Evolutionary conservation across 2,797 vertebrate genomes (phyloP), one percentile per base, ranked within the genome.

Genomic region (Toxotes lorentzi): DNA sequence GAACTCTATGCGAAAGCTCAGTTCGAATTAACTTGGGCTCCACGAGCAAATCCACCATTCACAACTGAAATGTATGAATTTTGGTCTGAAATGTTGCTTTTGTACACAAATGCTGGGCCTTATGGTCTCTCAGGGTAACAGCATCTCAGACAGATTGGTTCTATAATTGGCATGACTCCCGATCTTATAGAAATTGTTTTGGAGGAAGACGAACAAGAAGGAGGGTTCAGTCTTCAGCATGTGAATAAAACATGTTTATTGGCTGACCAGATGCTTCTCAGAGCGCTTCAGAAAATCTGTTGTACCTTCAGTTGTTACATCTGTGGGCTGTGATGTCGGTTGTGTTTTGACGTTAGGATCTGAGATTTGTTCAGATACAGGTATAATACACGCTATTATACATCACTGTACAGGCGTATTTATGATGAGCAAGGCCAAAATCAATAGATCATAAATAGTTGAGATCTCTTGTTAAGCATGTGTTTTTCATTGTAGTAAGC

Each of bases 251-350:
- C 3, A 23, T 32, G 11, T n/a, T 38, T 61, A 62, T 50, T 76
- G 60, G 54, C 41, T 75, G 53, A 58, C 27, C 27, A 57, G 67
- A 71, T 41, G 32, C 27, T 50, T 24, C 16, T 50, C 57, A n/a
- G 32, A 62, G 35, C 1, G 10, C 63, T 47, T 53, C 30, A 59
- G 38, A 6, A 12, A 53, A 24, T 32, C 57, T 48, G 7, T 21
- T 21, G 7, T 48, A 48, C 43, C 5, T 14, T 19, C 38, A 40
- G 41, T 14, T 45, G 27, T 30, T 30, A 30, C 27, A 30, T 35
- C 35, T 35, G 35, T 35, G 2, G 34, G 34, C 7, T n/a, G 5
- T n/a, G 19, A 10, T 50, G 7, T 50, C n/a, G 9, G 21, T 9
- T 50, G 11, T 53, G 50, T 53, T 51, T 50, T 51, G 21, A 23